These are phyloP conservation scores for Nesospiza acunhae DNA, from an alignment of 2,113 vertebrate genomes.

Conservation along the genomic window DNA sequence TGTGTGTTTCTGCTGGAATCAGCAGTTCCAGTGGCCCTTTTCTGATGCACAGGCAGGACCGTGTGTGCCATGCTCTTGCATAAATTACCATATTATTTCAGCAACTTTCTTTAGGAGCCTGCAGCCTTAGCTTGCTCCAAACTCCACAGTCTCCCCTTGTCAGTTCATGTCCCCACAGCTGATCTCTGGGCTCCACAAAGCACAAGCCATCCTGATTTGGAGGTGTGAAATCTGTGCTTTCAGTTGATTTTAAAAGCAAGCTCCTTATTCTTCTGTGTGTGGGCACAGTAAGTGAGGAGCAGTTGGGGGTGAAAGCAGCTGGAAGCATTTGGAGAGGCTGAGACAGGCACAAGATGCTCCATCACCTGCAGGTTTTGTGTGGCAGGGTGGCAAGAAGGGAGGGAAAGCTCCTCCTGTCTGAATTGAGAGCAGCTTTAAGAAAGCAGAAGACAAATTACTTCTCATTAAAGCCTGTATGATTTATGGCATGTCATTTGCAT, in stretches of 20 bases:
- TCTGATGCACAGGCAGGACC: neutral
- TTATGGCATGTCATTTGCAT: slow-evolving; percentile 68
- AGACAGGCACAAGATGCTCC: neutral
- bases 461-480: slow-evolving; percentile 58
- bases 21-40: neutral
- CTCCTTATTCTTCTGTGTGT: neutral
- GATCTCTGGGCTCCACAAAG: slow-evolving; percentile 28
- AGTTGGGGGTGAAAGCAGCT: neutral
- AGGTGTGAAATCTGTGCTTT: slow-evolving; percentile 62
- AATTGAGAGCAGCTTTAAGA: slow-evolving; percentile 39
- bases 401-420: slow-evolving; percentile 10
- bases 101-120: slow-evolving; percentile 5
- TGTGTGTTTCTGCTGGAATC: neutral
- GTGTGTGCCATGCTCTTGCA: slow-evolving; percentile 1
- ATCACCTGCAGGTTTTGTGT: slow-evolving; percentile 11
- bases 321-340: neutral
- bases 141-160: neutral
- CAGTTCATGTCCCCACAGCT: neutral
- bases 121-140: neutral
- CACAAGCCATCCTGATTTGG: slow-evolving; percentile 9
- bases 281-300: neutral
- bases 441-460: slow-evolving; percentile 56
- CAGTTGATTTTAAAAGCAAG: slow-evolving; percentile 2
- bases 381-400: neutral
- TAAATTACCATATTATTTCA: slow-evolving; percentile 53